Base-by-base conservation (phyloP, 2,888 invertebrate genomes). In the Chloroclysta siterata region DNA sequence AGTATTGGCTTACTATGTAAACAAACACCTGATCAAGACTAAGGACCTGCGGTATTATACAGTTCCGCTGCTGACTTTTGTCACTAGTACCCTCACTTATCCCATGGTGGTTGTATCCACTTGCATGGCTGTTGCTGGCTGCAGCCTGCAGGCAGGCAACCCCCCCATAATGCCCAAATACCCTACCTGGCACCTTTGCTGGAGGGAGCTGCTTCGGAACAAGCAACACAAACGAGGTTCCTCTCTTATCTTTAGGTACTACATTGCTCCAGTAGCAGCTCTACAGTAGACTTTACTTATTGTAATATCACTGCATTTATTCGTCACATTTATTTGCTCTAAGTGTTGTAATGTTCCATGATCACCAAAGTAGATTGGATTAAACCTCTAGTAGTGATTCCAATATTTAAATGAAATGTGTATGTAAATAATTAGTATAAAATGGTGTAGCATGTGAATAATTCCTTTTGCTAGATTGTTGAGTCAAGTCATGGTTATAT, bases 61-160 rank as follows among this genome's bases (percentile, higher is more conserved):
- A 69, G 92, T 94, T 5, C 94, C 94, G 0, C 81, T 94, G 71
- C 83, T 93, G 22, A 90, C 92, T 94, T 97, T 98, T 84, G 89
- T 98, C 56, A 96, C 97, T 63, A 95, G 96, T 68, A 96, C 97
- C 60, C 80, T 98, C 68, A 96, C 98, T n/a, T 99, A 99, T 88
- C 99, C 99, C 17, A 95, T 98, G 82, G 95, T 96, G 83, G 97
- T 99, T 64, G 98, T 98, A 0, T 96, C 97, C 11, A 97, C 97
- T 63, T 97, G 98, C 78, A 98, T 98, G 97, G 95, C 96, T 64
- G 96, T 98, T 10, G 96, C 96, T 65, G 96, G 97, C 65, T 96
- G 79, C 77, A 96, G 97, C 68, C 93, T 98, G 56, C 94, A 94
- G 70, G 98, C 98, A 53, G 98, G 98, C 22, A 94, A 95, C 65